Evolutionary conservation across 92 coral and sea anemone species (phyloP), one percentile per base, ranked within the genome.

Genomic region (Virgularia gustaviana): DNA sequence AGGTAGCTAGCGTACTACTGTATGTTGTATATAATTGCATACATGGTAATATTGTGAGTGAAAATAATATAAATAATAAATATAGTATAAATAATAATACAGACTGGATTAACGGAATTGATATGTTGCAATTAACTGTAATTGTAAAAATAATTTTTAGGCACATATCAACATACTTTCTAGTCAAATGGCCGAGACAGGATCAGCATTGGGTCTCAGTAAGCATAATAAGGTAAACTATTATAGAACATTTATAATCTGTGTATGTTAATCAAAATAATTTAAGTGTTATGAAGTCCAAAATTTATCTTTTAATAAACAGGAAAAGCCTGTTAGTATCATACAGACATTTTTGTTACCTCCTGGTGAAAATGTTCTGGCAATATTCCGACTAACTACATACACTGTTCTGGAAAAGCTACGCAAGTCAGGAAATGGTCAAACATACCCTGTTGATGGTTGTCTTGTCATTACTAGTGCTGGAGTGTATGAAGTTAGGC

Each of bases 101-200:
- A n/a, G n/a, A n/a, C n/a, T n/a, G n/a, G n/a, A n/a, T n/a, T n/a
- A n/a, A n/a, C n/a, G n/a, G n/a, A n/a, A n/a, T n/a, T n/a, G n/a
- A n/a, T n/a, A n/a, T n/a, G n/a, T n/a, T n/a, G n/a, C n/a, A n/a
- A n/a, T n/a, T n/a, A n/a, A n/a, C n/a, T n/a, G n/a, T n/a, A n/a
- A n/a, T n/a, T n/a, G n/a, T n/a, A n/a, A n/a, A n/a, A n/a, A n/a
- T n/a, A n/a, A n/a, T n/a, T n/a, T 58, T 4, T 80, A 92, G 98
- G 86, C 90, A 49, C 76, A 63, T 35, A 66, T 92, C 47, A 80
- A 84, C 54, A 77, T 92, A 36, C 83, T 86, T 3, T 89, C 96
- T 61, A 92, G 98, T 72, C 98, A 92, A 73, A 84, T 92, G 35
- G 92, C 98, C 2, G 98, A 92, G 57, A 92, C 96, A 10, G 90